Evolutionary conservation across 2,797 vertebrate species (phyloP).

Genomic region (Otus scops): DNA sequence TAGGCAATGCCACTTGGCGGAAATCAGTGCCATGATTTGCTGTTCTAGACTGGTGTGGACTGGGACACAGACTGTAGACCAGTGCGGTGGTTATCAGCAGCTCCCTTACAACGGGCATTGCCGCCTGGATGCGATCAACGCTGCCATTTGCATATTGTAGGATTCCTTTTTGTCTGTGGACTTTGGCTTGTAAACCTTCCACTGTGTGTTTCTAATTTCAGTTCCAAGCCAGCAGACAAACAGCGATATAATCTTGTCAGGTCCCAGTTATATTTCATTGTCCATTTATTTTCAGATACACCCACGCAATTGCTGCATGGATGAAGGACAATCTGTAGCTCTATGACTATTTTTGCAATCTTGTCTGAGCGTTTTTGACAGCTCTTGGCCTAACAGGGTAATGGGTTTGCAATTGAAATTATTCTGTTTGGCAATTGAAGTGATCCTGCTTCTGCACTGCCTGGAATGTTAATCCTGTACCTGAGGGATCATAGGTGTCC

Average conservation of each 20-base stretch:
- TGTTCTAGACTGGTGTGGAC: neutral
- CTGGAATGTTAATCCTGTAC: conserved; percentile 61
- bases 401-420: conserved; percentile 23
- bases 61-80: neutral
- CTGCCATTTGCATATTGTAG: conserved; percentile 16
- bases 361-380: conserved; percentile 5
- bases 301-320: neutral
- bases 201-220: conserved; percentile 1
- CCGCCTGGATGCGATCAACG: neutral
- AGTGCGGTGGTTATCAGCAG: neutral
- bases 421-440: neutral
- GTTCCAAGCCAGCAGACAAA: conserved; percentile 8
- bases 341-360: conserved; percentile 16
- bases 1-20: neutral
- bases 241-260: conserved; percentile 26
- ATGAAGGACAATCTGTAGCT: conserved; percentile 18
- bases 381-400: conserved; percentile 2
- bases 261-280: conserved; percentile 21
- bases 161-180: neutral
- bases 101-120: neutral
- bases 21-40: neutral
- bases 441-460: neutral
- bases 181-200: neutral
- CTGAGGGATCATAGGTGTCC: conserved; percentile 9
- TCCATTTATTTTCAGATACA: conserved; percentile 34